These are phyloP conservation scores for Nyctereutes procyonoides DNA, from an alignment of 2,113 vertebrate species.

Conservation along the genomic window DNA sequence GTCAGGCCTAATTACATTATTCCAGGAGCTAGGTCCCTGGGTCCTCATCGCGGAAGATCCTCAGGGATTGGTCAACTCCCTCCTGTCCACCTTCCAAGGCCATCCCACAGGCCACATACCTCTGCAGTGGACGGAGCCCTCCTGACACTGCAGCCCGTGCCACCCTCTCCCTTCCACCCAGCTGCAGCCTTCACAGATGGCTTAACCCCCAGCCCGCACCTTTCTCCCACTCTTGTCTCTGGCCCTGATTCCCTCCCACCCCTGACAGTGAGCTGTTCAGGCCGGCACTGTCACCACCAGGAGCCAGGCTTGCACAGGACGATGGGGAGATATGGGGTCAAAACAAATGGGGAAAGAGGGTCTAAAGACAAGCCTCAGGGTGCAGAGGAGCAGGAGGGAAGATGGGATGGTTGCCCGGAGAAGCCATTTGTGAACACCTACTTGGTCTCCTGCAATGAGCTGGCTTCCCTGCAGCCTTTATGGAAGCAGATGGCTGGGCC, in stretches of 20 bases:
- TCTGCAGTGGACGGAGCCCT: too few species aligned
- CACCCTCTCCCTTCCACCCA: not conserved
- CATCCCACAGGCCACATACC: accelerated
- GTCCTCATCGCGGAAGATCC: not conserved
- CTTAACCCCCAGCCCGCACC: accelerated
- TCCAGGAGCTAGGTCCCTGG: not conserved
- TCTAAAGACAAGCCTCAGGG: not conserved
- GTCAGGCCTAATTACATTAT: not conserved
- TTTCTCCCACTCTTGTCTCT: not conserved
- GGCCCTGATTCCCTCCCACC: not conserved
- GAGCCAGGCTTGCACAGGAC: too few species aligned
- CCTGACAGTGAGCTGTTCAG: not conserved
- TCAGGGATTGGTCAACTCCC: too few species aligned
- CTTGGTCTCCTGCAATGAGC: not conserved
- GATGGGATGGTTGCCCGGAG: not conserved
- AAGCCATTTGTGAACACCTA: not conserved
- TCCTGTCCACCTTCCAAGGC: not conserved
- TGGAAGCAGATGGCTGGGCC: not conserved
- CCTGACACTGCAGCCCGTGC: not conserved
- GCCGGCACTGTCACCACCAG: too few species aligned
- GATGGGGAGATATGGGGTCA: not conserved
- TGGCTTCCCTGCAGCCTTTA: not conserved
- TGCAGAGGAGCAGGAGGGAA: not conserved
- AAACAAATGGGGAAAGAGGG: not conserved
- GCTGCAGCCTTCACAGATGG: not conserved